Conservation (phyloP, 2,888 invertebrate species). For the Thymelicus lineola region DNA sequence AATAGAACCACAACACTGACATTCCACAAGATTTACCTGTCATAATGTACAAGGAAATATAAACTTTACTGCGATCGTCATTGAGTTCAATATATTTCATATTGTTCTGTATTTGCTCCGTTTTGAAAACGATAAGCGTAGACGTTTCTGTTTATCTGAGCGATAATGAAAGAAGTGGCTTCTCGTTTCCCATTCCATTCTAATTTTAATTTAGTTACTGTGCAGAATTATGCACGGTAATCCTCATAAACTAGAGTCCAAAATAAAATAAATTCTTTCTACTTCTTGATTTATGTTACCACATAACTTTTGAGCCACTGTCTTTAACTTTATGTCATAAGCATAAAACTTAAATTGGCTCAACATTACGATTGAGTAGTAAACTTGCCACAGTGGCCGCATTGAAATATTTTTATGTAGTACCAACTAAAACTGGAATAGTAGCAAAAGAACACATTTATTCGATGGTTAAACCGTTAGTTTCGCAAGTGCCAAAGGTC, state of each 20-base stretch:
- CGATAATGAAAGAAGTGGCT: slow-evolving; percentile 17
- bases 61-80: not conserved
- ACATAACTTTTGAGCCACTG: not conserved
- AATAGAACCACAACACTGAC: slow-evolving; percentile 30
- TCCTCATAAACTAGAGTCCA: not conserved
- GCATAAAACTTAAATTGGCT: not conserved
- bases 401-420: slow-evolving; percentile 12
- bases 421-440: slow-evolving; percentile 10
- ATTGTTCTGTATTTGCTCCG: not conserved
- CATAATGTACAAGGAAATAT: not conserved
- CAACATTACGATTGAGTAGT: not conserved
- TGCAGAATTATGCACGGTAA: not conserved
- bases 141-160: slow-evolving; percentile 28
- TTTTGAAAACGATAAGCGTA: not conserved
- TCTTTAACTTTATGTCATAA: not conserved
- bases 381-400: not conserved
- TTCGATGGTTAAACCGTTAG: not conserved
- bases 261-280: not conserved
- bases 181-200: slow-evolving; percentile 17
- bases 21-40: slow-evolving; percentile 22
- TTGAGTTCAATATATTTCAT: slow-evolving; percentile 13
- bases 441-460: not conserved
- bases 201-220: slow-evolving; percentile 17
- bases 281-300: slow-evolving; percentile 3
- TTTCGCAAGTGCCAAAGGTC: slow-evolving; percentile 15